Base-by-base conservation (phyloP, 2,113 vertebrate species). In the Pelmatolapia mariae region DNA sequence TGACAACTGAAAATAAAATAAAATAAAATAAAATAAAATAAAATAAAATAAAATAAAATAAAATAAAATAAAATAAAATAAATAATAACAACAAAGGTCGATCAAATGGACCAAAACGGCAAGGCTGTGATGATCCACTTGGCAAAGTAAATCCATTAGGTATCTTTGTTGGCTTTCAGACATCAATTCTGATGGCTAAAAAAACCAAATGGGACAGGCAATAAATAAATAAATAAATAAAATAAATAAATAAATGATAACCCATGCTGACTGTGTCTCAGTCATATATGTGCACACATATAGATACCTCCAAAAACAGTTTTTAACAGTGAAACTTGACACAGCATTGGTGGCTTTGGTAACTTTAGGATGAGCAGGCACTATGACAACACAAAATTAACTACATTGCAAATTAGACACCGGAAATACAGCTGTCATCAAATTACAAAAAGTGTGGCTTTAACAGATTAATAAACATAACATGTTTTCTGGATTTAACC, bases 271-370 rank as follows among this genome's bases (percentile, higher is more conserved):
- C 31, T 1, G 4, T 36, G 1, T 19, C 59, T 11, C 16, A 63
- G 18, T 19, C 31, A 63, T 63, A 63, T 63, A 63, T 63, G 31
- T 63, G 31, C 59, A n/a, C 59, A 63, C 59, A 63, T 36, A 11
- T 63, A 63, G 29, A 36, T 63, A 19, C 31, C 33, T 68, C 33
- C 19, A 13, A 18, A 10, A 4, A 57, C 87, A 73, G 50, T 19
- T 63, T 73, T 29, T 93, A 82, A 80, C 57, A 36, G 88, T 56
- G 82, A 96, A 95, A 26, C 93, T 94, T 8, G 94, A 95, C 57
- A 95, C 83, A 2, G 83, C 84, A 8, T 87, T 88, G 36, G 1
- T 6, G 45, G 85, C 15, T 43, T 79, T 83, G 6, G 2, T 13
- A 3, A 96, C 50, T 82, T 85, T 93, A 7, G 86, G 82, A 33